Evolutionary conservation across 2,113 vertebrate genomes (phyloP).

Genomic region (Electrona antarctica): DNA sequence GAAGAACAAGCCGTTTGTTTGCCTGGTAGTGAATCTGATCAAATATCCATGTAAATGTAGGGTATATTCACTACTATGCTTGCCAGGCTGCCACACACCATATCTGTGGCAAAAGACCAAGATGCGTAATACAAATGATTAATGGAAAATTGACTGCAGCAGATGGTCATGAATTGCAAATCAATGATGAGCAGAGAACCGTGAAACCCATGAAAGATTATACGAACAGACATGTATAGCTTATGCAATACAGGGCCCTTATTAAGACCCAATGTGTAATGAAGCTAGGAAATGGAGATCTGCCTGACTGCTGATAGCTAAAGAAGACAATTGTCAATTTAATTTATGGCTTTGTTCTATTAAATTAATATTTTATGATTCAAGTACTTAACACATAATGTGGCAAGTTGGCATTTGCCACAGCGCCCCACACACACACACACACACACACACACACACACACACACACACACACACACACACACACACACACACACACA

Average conservation of each 20-base stretch:
- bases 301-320: neutral
- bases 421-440: no score
- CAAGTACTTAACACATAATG: no score
- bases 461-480: no score
- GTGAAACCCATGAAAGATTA: neutral
- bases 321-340: no score
- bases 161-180: conserved; percentile 32
- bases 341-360: no score
- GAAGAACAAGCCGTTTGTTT: neutral
- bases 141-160: neutral
- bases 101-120: neutral
- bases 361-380: neutral
- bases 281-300: neutral
- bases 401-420: no score
- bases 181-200: conserved; percentile 3
- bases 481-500: no score
- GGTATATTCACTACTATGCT: no score
- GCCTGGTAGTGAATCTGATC: neutral
- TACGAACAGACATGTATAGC: neutral
- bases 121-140: conserved; percentile 1
- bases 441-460: no score
- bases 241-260: neutral
- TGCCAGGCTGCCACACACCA: neutral
- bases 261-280: neutral
- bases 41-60: neutral